These are phyloP conservation scores for Tachypleus tridentatus DNA, from an alignment of 1,140 invertebrate genomes.

Conservation along the genomic window DNA sequence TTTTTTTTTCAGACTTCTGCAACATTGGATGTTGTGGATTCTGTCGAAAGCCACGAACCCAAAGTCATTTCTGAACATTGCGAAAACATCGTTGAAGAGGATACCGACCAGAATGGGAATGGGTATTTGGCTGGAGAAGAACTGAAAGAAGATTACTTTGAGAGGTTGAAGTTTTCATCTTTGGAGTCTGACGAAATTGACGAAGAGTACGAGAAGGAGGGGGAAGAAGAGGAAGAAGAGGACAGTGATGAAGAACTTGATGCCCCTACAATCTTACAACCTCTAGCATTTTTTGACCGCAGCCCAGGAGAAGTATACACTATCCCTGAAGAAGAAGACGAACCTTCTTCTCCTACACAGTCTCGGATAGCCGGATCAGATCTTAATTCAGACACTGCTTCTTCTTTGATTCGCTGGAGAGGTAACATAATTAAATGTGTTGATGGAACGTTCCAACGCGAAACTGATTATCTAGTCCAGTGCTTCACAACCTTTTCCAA, in stretches of 20 bases:
- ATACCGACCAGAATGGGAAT: too few relatives aligned
- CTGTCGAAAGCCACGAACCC: too few relatives aligned
- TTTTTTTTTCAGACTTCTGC: too few relatives aligned
- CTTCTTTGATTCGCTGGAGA: constrained; percentile 17
- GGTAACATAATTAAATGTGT: constrained; percentile 25
- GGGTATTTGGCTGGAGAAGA: too few relatives aligned
- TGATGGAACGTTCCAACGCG: background rate
- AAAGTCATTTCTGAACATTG: too few relatives aligned
- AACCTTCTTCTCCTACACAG: constrained; percentile 39
- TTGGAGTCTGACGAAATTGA: constrained; percentile 18
- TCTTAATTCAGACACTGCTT: constrained; percentile 24
- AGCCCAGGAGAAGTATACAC: constrained; percentile 42
- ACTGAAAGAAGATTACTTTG: too few relatives aligned
- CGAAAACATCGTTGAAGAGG: too few relatives aligned
- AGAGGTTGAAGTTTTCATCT: too few relatives aligned
- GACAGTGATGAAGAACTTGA: constrained; percentile 7
- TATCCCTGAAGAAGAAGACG: constrained; percentile 43
- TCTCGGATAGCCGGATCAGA: constrained; percentile 30
- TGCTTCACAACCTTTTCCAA: background rate
- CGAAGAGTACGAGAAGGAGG: constrained; percentile 21
- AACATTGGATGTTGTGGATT: too few relatives aligned
- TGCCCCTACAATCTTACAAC: constrained; percentile 9
- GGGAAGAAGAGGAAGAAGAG: constrained; percentile 5
- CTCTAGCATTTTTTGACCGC: constrained; percentile 36
- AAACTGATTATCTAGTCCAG: constrained; percentile 5